These are phyloP conservation scores for Murina feae DNA, from an alignment of 2,113 vertebrate genomes.

Conservation along the genomic window DNA sequence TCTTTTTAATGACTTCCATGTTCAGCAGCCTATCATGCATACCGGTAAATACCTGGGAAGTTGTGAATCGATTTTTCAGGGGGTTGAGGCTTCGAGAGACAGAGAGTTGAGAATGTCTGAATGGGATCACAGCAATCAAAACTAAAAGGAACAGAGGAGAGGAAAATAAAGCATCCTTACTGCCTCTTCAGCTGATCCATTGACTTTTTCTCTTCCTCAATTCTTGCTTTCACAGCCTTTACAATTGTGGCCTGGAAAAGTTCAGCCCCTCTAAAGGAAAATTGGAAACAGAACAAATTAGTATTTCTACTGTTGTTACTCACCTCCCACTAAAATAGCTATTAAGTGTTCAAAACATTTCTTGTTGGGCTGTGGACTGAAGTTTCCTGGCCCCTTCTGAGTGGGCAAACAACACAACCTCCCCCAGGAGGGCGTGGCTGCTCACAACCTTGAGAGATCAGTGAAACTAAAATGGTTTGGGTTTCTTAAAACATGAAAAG, in stretches of 20 bases:
- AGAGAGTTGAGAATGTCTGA: neutral
- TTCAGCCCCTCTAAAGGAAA: slow-evolving; percentile 91
- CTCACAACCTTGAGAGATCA: neutral
- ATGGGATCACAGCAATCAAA: neutral
- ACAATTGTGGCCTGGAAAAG: slow-evolving; percentile 98
- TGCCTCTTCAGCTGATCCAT: slow-evolving; percentile 99
- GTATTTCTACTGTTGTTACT: neutral
- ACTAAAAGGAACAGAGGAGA: neutral
- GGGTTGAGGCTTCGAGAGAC: neutral
- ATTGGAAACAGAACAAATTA: neutral
- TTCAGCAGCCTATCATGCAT: neutral
- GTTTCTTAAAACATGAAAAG: neutral
- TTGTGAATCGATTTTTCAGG: neutral
- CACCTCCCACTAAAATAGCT: neutral
- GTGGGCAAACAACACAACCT: neutral
- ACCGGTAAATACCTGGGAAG: neutral
- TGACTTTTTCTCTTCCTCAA: slow-evolving; percentile 97
- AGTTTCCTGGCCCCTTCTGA: neutral
- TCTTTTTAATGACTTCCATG: neutral
- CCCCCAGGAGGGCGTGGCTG: neutral
- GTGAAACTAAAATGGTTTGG: neutral
- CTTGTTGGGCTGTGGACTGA: neutral
- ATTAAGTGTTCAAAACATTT: neutral
- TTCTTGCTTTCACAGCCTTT: slow-evolving; percentile 94
- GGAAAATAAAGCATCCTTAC: slow-evolving; percentile 81